Base-by-base conservation (phyloP, 2,113 vertebrate species). In the Hoplias malabaricus region DNA sequence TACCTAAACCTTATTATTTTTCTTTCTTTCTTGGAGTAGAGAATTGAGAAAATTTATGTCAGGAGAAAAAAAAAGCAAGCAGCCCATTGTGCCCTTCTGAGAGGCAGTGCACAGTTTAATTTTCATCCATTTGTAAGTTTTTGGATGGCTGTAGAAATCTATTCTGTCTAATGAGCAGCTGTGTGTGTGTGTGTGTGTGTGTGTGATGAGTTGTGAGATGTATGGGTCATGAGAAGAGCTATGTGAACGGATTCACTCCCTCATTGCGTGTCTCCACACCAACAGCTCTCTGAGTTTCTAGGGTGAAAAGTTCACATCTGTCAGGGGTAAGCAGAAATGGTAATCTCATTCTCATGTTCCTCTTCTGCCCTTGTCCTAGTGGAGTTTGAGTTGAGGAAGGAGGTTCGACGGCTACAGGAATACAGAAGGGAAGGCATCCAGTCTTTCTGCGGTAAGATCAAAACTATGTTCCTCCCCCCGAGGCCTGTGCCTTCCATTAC, bases 361-460 rank as follows among this genome's bases (percentile, higher is more conserved):
- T 68, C 13, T 59, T 62, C 29, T 61, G 7, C 29, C 46, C 29
- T 10, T 48, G 12, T 73, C 34, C 61, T 13, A 99, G 98, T 99
- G 92, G 98, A 99, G 87, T 98, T 98, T 89, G 98, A 99, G 87
- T 92, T 99, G 86, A 90, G 95, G 79, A 94, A 92, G 76, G 97
- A 99, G 90, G 97, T 98, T 85, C 93, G 86, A 83, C 85, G 96
- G 27, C 93, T 99, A 5, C 96, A 99, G 89, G 96, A 99, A 83
- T 99, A 98, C 89, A 93, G 96, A 85, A 92, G 87, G 71, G 95
- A 96, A 61, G 96, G 97, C 62, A 96, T 98, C 92, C 96, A 95
- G 89, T 96, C 94, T 71, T 99, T 98, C 91, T 96, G 96, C 83
- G 96, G 98, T 99, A 92, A 96, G 96, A 96, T 69, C 2, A n/a